Evolutionary conservation across 2,888 invertebrate genomes (phyloP), one percentile per base, ranked within the genome.

Genomic region (Amphipoea oculea): DNA sequence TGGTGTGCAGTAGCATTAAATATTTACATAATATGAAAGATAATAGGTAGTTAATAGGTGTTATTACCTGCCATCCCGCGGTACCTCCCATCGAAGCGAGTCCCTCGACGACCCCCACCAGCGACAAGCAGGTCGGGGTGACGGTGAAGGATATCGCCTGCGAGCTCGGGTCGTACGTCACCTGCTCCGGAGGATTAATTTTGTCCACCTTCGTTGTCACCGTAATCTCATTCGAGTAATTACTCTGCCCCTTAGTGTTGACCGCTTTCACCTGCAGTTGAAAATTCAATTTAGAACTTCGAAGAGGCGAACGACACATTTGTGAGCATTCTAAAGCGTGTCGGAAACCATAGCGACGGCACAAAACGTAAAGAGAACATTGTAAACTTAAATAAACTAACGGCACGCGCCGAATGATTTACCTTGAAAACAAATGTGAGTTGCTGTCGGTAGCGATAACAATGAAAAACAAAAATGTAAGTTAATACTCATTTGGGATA

Each of bases 221-320:
- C 1, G 98, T 97, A 69, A 98, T 98, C 93, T 99, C 99, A 90
- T 98, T 98, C 0, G 99, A 99, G 92, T 98, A 98, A 86, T 98
- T 98, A 83, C 99, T 99, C 88, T 98, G 98, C 29, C 99, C 99
- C 94, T 98, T 98, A 0, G 98, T 98, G 92, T 99, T 99, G 85
- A 98, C 97, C 0, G 99, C 99, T 95, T 98, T 99, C 81, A 98
- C 98, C 98, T 98, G 93, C 12, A 94, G 81, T 79, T 77, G 51
- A 79, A 85, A 79, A 84, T 69, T 72, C 12, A 76, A 68, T 78
- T 89, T 78, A 89, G 68, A 73, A 81, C 69, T 63, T 85, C 63
- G 67, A 54, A 79, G 23, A 78, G 80, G 82, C 71, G 79, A 70
- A 60, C 65, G 42, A 68, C 29, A 67, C 57, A 45, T 73, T 84